A percentile compares a stretch with the other conserved stretches of the same genome.
Evolutionary conservation across 2,797 vertebrate genomes (phyloP).

Genomic region (Melanotaenia parkinsoni): DNA sequence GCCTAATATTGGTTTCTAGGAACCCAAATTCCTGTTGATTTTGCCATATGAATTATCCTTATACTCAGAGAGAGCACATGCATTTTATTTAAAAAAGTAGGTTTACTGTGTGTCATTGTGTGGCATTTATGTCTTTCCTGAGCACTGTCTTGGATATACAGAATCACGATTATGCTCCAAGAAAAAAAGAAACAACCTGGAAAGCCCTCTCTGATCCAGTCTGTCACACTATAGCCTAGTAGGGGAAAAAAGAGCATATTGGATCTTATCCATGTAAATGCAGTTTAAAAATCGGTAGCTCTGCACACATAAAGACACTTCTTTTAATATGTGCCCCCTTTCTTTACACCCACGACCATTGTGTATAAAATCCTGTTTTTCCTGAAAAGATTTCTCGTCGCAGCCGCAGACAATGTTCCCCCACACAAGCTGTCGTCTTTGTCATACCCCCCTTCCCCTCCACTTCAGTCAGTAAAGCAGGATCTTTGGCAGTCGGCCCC

Average conservation of each 20-base stretch:
- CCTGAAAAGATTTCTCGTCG: conserved; percentile 85
- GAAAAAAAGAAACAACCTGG: conserved; percentile 77
- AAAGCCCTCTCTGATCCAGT: conserved; percentile 80
- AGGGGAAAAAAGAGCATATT: conserved; percentile 65
- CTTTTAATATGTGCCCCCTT: conserved; percentile 85
- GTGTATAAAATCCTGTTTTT: conserved; percentile 86
- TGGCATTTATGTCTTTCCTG: conserved; percentile 55
- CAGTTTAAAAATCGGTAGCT: conserved; percentile 79
- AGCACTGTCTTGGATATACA: conserved; percentile 69
- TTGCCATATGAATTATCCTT: conserved; percentile 1
- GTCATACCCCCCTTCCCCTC: conserved; percentile 66
- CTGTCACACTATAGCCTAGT: conserved; percentile 75
- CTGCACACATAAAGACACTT: conserved; percentile 79
- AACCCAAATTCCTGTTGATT: conserved; percentile 38
- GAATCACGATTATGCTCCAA: conserved; percentile 66
- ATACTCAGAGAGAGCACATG: conserved; percentile 2
- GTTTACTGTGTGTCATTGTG: conserved; percentile 48
- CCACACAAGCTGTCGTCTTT: conserved; percentile 87
- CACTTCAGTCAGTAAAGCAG: conserved; percentile 78
- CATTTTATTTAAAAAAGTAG: conserved; percentile 46
- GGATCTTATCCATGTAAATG: conserved; percentile 82
- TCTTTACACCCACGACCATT: conserved; percentile 86
- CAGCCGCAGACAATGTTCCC: conserved; percentile 86
- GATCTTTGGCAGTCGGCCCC: conserved; percentile 80
- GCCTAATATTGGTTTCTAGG: conserved; percentile 30